Percentiles rank a stretch among this genome's conserved stretches.
Evolutionary conservation across 64 coral and sea anemone species (phyloP).

Genomic region (Actinia tenebrosa): DNA sequence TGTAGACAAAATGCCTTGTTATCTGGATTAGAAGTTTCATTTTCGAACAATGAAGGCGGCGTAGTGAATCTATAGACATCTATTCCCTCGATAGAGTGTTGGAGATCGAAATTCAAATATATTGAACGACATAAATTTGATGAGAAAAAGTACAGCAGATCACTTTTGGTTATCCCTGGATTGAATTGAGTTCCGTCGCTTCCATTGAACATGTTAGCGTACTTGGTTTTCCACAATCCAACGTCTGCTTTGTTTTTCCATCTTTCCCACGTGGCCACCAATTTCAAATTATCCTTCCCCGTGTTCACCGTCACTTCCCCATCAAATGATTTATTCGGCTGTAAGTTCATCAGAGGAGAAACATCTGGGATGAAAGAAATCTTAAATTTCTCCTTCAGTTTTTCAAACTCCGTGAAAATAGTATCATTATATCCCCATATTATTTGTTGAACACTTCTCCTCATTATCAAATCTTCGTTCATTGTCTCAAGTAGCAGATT

Average conservation of each 20-base stretch:
- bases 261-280: conserved; percentile 26
- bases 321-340: conserved; percentile 57
- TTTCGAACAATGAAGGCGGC: conserved; percentile 47
- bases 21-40: conserved; percentile 30
- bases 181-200: conserved; percentile 75
- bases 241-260: conserved; percentile 54
- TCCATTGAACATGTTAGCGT: conserved; percentile 86
- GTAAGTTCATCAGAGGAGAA: conserved; percentile 47
- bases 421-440: conserved; percentile 73
- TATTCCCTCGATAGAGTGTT: conserved; percentile 32
- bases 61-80: conserved; percentile 52
- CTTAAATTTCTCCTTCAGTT: conserved; percentile 42
- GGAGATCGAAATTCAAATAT: conserved; percentile 47
- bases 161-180: conserved; percentile 15
- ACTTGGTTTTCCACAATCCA: conserved; percentile 58
- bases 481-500: conserved; percentile 37
- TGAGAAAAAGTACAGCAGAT: conserved; percentile 56
- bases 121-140: conserved; percentile 71
- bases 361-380: conserved; percentile 60
- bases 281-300: conserved; percentile 35
- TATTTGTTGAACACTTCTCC: conserved; percentile 43
- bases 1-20: conserved; percentile 70
- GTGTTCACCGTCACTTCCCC: conserved; percentile 47
- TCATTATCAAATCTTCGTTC: conserved; percentile 65
- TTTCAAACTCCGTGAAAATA: conserved; percentile 41